These are phyloP conservation scores for Eurytoma adleriae DNA, from an alignment of 2,888 invertebrate genomes.

Conservation along the genomic window DNA sequence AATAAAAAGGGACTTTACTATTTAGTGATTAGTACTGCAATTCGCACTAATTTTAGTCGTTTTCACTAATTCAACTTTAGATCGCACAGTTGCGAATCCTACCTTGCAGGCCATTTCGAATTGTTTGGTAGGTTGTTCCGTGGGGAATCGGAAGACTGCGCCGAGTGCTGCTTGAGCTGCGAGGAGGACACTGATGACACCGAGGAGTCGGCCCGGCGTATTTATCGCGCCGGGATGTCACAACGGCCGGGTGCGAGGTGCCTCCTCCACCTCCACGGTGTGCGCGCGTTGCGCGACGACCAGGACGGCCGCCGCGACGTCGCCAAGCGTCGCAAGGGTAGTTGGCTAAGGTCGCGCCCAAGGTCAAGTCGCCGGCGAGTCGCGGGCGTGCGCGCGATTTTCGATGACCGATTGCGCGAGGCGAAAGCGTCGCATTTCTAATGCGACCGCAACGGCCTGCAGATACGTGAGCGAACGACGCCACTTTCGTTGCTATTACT, in stretches of 20 bases:
- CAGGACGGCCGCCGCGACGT: conserved; percentile 16
- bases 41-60: no score
- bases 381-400: conserved; percentile 33
- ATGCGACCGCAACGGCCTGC: no score
- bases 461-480: no score
- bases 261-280: conserved; percentile 59
- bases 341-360: conserved; percentile 62
- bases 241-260: conserved; percentile 61
- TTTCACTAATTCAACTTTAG: no score
- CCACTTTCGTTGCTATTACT: no score
- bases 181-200: conserved; percentile 65
- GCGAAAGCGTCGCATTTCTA: no score
- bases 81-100: no score
- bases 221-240: conserved; percentile 63
- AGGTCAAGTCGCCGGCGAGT: conserved; percentile 50
- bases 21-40: no score
- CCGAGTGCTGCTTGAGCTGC: conserved; percentile 57
- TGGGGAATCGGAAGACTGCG: neutral
- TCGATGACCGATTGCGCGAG: conserved; percentile 55
- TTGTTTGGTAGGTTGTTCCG: neutral
- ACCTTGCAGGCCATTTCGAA: conserved; percentile 53
- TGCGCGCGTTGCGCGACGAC: conserved; percentile 29
- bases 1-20: no score
- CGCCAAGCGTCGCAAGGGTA: conserved; percentile 60
- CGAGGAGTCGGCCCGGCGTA: conserved; percentile 41